Percentiles rank a stretch among this genome's conserved stretches.
Evolutionary conservation across 92 coral and sea anemone species (phyloP).

Genomic region (Paramuricea clavata): DNA sequence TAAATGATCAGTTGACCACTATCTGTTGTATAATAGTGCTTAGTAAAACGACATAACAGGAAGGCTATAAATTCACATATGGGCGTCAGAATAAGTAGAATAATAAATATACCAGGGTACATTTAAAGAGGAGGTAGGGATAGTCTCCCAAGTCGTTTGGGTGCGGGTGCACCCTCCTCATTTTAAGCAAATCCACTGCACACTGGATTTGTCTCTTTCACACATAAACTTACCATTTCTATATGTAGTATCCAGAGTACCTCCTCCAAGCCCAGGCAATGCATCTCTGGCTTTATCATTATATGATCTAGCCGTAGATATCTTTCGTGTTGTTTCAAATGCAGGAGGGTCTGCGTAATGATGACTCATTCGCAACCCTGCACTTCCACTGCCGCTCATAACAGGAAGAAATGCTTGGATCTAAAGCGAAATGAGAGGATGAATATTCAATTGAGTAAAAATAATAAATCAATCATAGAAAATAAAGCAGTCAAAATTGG

Average conservation of each 20-base stretch:
- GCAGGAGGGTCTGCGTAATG: conserved; percentile 26
- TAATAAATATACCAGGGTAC: no score
- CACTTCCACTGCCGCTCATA: conserved; percentile 18
- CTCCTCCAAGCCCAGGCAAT: conserved; percentile 33
- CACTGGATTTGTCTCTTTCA: no score
- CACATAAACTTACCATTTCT: conserved; percentile 22
- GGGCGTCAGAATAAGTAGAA: no score
- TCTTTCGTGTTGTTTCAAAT: not conserved
- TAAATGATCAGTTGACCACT: not conserved
- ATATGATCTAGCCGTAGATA: conserved; percentile 15
- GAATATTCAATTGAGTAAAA: no score
- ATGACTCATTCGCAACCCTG: not conserved
- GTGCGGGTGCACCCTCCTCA: no score
- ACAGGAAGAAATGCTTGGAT: conserved; percentile 24
- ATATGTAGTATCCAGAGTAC: conserved; percentile 5
- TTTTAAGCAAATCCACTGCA: no score
- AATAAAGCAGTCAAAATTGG: not conserved
- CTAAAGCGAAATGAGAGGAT: conserved; percentile 1
- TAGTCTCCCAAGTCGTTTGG: no score
- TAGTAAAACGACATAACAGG: not conserved
- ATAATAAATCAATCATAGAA: not conserved
- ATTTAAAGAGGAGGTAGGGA: no score
- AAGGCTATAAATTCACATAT: no score
- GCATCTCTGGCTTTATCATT: conserved; percentile 46
- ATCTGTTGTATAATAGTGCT: no score